phyloP scores from a whole-genome alignment of 35 echinoderm and acorn worm genomes.

The Anneissia japonica region DNA sequence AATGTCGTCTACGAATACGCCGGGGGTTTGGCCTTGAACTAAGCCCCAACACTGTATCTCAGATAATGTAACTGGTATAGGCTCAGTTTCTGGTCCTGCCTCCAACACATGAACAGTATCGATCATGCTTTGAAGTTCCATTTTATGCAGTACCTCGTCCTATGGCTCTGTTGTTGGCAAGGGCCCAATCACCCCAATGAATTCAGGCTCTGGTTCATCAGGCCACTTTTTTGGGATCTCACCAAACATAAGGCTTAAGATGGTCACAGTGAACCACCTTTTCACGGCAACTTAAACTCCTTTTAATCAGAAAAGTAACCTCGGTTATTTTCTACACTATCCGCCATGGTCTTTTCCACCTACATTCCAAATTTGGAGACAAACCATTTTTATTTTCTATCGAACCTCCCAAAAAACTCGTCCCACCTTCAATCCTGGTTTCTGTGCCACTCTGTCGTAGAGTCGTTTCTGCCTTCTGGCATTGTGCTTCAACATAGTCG shows the following conservation, averaged over 20 bases:
- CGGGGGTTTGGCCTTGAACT: too few relatives aligned
- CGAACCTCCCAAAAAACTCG: conserved; percentile 27
- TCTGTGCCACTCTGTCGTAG: conserved; percentile 9
- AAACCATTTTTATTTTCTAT: not conserved
- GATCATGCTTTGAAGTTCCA: too few relatives aligned
- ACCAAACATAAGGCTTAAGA: conserved; percentile 14
- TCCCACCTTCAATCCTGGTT: not conserved
- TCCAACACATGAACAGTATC: too few relatives aligned
- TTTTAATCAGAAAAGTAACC: conserved; percentile 26
- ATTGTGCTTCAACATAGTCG: not conserved
- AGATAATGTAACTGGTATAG: too few relatives aligned
- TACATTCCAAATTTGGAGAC: not conserved
- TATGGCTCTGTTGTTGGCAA: not conserved
- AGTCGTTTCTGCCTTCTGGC: conserved; percentile 14
- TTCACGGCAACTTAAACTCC: not conserved
- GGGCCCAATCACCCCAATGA: not conserved
- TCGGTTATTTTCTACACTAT: conserved; percentile 23
- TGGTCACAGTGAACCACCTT: conserved; percentile 23
- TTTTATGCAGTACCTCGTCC: too few relatives aligned
- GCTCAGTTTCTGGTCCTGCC: too few relatives aligned
- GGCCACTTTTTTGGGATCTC: not conserved
- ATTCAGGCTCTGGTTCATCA: not conserved
- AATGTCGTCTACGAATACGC: too few relatives aligned
- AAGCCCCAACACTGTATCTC: too few relatives aligned
- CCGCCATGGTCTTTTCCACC: conserved; percentile 24